These are phyloP conservation scores for Acronicta alni DNA, from an alignment of 2,888 invertebrate species.

Conservation along the genomic window DNA sequence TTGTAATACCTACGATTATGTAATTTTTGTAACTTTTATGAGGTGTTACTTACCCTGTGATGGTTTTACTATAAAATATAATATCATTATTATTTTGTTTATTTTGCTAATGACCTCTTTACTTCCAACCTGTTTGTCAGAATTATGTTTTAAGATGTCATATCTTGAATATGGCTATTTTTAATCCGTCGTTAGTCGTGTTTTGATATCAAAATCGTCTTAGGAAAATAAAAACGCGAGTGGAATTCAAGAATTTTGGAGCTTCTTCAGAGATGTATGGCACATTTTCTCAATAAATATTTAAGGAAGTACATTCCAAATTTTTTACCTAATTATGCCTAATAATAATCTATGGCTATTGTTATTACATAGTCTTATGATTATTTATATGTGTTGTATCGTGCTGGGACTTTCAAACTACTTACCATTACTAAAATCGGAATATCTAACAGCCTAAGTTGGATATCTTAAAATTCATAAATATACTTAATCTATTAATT, in stretches of 20 bases:
- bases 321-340: constrained; percentile 36
- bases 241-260: constrained; percentile 34
- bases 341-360: constrained; percentile 45
- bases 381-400: constrained; percentile 32
- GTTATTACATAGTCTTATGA: constrained; percentile 48
- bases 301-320: constrained; percentile 68
- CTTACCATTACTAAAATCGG: constrained; percentile 20
- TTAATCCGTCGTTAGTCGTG: constrained; percentile 14
- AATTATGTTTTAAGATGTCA: neutral
- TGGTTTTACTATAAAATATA: constrained; percentile 38
- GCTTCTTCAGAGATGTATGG: constrained; percentile 46
- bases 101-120: constrained; percentile 30
- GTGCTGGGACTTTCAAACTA: constrained; percentile 17
- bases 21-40: constrained; percentile 21
- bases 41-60: constrained; percentile 10
- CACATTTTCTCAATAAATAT: constrained; percentile 38
- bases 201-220: neutral
- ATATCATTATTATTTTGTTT: constrained; percentile 39
- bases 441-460: constrained; percentile 34
- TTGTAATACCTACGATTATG: neutral
- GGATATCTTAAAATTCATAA: constrained; percentile 2
- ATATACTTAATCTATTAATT: constrained; percentile 4
- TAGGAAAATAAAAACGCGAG: constrained; percentile 9
- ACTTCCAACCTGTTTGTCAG: neutral
- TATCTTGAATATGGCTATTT: neutral